These are phyloP conservation scores for Drymonia ruficornis DNA, from an alignment of 2,888 invertebrate genomes.

Conservation along the genomic window DNA sequence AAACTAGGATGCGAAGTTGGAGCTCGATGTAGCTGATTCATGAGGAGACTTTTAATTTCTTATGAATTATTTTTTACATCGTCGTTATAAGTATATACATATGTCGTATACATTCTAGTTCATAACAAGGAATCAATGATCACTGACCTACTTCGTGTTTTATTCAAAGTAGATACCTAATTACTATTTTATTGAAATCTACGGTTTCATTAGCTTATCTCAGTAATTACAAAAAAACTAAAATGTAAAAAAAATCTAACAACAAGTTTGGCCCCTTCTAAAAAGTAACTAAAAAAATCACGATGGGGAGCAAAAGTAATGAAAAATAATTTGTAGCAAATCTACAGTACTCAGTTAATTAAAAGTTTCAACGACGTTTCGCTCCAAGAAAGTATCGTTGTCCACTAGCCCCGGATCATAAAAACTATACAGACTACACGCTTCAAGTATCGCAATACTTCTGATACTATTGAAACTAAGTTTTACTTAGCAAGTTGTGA, in stretches of 20 bases:
- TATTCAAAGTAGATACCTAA: too few species aligned
- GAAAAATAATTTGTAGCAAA: slow-evolving; percentile 30
- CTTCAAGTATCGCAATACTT: slow-evolving; percentile 27
- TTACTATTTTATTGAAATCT: too few species aligned
- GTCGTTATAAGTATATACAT: too few species aligned
- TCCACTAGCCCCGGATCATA: slow-evolving; percentile 32
- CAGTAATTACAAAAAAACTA: too few species aligned
- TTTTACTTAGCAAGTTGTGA: slow-evolving; percentile 31
- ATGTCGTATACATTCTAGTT: too few species aligned
- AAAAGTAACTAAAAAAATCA: slow-evolving; percentile 17
- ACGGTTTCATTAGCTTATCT: too few species aligned
- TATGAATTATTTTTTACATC: too few species aligned
- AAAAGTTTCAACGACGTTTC: slow-evolving; percentile 50
- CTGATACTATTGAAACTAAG: slow-evolving; percentile 23
- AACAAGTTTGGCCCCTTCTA: slow-evolving; percentile 13
- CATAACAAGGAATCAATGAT: too few species aligned
- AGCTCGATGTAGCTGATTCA: not conserved
- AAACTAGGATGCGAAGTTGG: not conserved
- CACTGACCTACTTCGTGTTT: too few species aligned
- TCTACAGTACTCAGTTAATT: slow-evolving; percentile 44
- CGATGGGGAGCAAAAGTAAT: slow-evolving; percentile 7
- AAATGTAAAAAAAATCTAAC: slow-evolving; percentile 3
- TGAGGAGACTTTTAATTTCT: not conserved
- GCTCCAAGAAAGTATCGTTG: slow-evolving; percentile 44
- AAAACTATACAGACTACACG: slow-evolving; percentile 30